Evolutionary conservation across 2,797 vertebrate species (phyloP).

Genomic region (Brotogeris chrysoptera): DNA sequence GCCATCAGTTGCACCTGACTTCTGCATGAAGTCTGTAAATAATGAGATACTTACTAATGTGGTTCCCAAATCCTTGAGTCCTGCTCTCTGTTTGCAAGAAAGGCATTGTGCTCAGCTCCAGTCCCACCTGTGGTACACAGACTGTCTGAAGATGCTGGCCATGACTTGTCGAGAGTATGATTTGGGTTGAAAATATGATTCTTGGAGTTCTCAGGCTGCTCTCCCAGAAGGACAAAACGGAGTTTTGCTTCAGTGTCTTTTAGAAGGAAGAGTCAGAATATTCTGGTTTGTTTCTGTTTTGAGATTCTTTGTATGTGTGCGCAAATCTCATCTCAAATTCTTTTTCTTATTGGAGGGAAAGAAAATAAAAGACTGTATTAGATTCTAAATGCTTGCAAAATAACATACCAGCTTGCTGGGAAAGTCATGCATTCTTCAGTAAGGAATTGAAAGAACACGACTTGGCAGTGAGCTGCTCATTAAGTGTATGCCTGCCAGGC

Average conservation of each 20-base stretch:
- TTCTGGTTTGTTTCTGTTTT: background rate
- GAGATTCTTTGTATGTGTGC: background rate
- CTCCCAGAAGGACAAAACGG: background rate
- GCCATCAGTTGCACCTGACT: background rate
- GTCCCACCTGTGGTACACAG: accelerated
- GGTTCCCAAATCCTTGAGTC: background rate
- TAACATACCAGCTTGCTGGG: background rate
- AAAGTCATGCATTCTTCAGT: background rate
- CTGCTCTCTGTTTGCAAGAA: background rate
- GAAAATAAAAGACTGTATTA: background rate
- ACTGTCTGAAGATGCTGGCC: background rate
- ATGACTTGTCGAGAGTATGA: background rate
- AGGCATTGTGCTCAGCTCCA: background rate
- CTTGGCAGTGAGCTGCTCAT: background rate
- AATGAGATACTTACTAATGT: background rate
- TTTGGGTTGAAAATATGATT: background rate
- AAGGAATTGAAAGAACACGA: background rate
- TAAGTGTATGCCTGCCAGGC: background rate
- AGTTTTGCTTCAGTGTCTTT: background rate
- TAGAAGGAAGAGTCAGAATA: background rate
- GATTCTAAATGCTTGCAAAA: background rate
- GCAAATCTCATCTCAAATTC: background rate
- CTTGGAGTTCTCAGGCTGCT: background rate
- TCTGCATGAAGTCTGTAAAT: background rate
- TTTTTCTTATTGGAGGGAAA: background rate